These are phyloP conservation scores for Steatocranus sp. DNA, from an alignment of 2,797 vertebrate species.

Conservation along the genomic window DNA sequence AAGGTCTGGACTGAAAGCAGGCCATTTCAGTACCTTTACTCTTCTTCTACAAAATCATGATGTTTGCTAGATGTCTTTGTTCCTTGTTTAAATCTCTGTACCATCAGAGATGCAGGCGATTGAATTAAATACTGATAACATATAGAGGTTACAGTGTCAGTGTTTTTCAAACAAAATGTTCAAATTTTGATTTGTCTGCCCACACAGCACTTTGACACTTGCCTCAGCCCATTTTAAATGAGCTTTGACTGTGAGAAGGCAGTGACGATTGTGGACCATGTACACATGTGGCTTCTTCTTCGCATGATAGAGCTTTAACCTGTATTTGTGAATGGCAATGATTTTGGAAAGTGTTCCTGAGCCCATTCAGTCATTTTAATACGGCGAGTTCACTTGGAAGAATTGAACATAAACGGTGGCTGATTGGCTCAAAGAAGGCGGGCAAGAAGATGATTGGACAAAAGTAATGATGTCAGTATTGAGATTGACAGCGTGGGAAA, in stretches of 20 bases:
- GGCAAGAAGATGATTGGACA: no score
- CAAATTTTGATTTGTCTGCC: neutral
- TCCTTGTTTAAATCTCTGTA: neutral
- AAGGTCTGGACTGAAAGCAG: neutral
- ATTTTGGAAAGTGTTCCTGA: neutral
- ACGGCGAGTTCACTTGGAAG: no score
- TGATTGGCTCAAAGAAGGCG: no score
- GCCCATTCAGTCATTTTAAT: no score
- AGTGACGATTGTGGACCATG: neutral
- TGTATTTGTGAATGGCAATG: neutral
- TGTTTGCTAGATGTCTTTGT: neutral
- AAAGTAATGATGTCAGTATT: no score
- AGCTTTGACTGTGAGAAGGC: neutral
- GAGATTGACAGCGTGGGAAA: no score
- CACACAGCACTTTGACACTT: neutral
- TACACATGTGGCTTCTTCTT: neutral
- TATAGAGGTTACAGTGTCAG: neutral
- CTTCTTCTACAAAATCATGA: neutral
- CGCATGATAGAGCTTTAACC: neutral
- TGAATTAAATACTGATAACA: neutral
- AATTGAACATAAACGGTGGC: no score
- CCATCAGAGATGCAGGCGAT: neutral
- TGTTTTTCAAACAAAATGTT: neutral
- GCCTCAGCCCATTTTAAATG: neutral
- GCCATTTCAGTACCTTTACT: neutral